These are phyloP conservation scores for Phymatocera aterrima DNA, from an alignment of 2,888 invertebrate species.

Conservation along the genomic window DNA sequence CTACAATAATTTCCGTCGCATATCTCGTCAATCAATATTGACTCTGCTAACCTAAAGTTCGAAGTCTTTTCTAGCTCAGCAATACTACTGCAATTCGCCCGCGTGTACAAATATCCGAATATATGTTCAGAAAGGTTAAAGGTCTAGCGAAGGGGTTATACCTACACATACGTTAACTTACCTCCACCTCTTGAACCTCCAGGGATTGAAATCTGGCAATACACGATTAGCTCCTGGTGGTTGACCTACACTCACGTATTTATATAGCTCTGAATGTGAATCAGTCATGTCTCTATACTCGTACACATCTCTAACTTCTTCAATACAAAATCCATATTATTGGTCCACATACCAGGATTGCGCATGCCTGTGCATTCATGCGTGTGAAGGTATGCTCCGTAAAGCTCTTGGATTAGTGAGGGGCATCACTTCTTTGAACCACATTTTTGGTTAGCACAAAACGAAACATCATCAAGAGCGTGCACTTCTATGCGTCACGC, in stretches of 20 bases:
- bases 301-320: background rate
- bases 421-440: background rate
- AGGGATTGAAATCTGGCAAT: constrained; percentile 30
- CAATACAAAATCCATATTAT: constrained; percentile 21
- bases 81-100: background rate
- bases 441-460: constrained; percentile 21
- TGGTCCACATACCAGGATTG: background rate
- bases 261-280: constrained; percentile 19
- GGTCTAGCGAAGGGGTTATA: background rate
- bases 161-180: background rate
- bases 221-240: constrained; percentile 18
- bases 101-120: background rate
- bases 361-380: background rate
- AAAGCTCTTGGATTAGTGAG: background rate
- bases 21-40: background rate
- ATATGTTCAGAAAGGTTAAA: background rate
- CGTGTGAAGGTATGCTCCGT: background rate
- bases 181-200: constrained; percentile 17
- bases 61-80: background rate
- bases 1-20: background rate
- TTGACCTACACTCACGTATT: constrained; percentile 2
- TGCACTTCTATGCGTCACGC: background rate
- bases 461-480: background rate
- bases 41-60: background rate
- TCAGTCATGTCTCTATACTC: background rate